phyloP scores from a whole-genome alignment of 2,888 invertebrate species.

The Cremastinae sp. region DNA sequence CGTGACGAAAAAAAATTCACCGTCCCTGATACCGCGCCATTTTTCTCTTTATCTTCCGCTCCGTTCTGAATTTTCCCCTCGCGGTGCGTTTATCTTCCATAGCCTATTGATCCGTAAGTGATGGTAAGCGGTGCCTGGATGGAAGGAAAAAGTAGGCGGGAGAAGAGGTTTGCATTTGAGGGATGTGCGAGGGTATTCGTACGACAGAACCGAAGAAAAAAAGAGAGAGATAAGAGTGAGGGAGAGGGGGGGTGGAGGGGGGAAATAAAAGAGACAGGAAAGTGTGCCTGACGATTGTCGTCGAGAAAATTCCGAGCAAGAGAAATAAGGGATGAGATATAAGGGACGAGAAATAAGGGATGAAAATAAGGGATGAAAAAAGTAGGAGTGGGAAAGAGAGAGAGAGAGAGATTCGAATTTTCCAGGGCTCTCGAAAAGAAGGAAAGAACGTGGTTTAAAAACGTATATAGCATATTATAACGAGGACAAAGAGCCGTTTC shows the following conservation, averaged over 20 bases:
- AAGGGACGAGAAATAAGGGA: slow-evolving; percentile 25
- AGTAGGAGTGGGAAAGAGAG: background rate
- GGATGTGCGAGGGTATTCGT: slow-evolving; percentile 46
- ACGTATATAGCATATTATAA: slow-evolving; percentile 44
- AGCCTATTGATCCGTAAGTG: slow-evolving; percentile 79
- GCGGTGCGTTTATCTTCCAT: slow-evolving; percentile 77
- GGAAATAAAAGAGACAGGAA: slow-evolving; percentile 15
- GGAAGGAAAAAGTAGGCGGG: slow-evolving; percentile 48
- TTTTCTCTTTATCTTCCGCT: slow-evolving; percentile 28
- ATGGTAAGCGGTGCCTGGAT: slow-evolving; percentile 70
- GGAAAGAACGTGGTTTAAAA: slow-evolving; percentile 22
- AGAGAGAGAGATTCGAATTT: slow-evolving; percentile 40
- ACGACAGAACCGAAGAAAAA: slow-evolving; percentile 19
- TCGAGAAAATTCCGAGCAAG: slow-evolving; percentile 49
- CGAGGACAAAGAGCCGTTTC: slow-evolving; percentile 31
- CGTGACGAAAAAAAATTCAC: slow-evolving; percentile 57
- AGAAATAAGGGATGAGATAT: slow-evolving; percentile 24
- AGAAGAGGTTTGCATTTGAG: slow-evolving; percentile 41
- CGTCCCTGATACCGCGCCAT: slow-evolving; percentile 38
- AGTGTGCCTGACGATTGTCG: slow-evolving; percentile 20
- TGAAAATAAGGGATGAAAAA: background rate
- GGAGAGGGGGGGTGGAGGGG: slow-evolving; percentile 1
- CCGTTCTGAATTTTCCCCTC: slow-evolving; percentile 53
- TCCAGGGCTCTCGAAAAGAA: slow-evolving; percentile 13
- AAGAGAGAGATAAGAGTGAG: too few relatives aligned